Conservation (phyloP, 2,113 vertebrate genomes). For the Rhea americana region DNA sequence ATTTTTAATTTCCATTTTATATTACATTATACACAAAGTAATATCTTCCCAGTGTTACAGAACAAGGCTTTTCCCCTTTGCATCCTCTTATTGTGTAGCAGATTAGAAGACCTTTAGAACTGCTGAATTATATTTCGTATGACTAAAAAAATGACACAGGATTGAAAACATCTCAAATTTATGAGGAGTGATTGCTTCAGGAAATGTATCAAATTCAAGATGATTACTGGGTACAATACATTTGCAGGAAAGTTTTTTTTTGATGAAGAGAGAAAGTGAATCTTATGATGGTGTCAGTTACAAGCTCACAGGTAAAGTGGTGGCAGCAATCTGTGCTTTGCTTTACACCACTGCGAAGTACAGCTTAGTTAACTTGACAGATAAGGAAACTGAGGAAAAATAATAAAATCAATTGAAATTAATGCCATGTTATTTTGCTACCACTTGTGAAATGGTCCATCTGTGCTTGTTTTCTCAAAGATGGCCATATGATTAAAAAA, state of each 20-base stretch:
- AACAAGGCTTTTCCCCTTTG: not conserved
- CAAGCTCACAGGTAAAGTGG: not conserved
- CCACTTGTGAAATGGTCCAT: not conserved
- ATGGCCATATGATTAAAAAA: not conserved
- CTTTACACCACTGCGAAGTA: not conserved
- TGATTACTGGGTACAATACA: not conserved
- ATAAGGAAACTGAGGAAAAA: not conserved
- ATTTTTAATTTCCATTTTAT: not conserved
- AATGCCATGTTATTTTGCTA: not conserved
- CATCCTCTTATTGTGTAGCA: not conserved
- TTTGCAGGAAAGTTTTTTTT: not conserved
- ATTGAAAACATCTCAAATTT: not conserved
- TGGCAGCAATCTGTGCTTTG: not conserved
- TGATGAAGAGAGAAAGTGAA: not conserved
- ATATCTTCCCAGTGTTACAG: not conserved
- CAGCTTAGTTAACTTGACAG: not conserved
- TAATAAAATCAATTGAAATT: not conserved
- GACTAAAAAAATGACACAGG: not conserved
- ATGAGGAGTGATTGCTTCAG: slow-evolving; percentile 1
- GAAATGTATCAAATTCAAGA: not conserved
- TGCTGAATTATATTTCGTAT: not conserved
- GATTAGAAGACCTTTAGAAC: not conserved
- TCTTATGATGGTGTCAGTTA: not conserved
- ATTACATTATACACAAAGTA: not conserved
- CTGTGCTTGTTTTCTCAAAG: not conserved